Evolutionary conservation across 2,888 invertebrate species (phyloP).

Genomic region (Melanargia galathea): DNA sequence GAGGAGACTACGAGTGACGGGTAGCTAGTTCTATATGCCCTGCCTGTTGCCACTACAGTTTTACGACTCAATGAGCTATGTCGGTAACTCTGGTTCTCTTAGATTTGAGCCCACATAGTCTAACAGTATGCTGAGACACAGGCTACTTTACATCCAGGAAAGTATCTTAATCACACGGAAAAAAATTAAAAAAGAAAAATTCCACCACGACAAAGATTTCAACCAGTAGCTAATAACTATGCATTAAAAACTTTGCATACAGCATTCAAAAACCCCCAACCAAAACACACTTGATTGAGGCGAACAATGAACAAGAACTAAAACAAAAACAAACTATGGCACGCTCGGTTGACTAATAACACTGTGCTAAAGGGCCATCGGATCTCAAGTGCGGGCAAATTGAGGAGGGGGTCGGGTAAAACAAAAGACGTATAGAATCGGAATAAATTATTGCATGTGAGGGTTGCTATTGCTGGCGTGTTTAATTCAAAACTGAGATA

Average conservation of each 20-base stretch:
- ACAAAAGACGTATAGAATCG: conserved; percentile 54
- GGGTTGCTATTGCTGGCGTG: conserved; percentile 51
- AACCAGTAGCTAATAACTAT: conserved; percentile 13
- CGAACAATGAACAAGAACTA: conserved; percentile 49
- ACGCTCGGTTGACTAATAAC: conserved; percentile 66
- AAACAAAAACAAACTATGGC: conserved; percentile 55
- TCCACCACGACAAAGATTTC: background rate
- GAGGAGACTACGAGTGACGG: no score
- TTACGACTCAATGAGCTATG: no score
- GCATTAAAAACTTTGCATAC: conserved; percentile 21
- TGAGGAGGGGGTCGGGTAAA: conserved; percentile 36
- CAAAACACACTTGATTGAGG: conserved; percentile 43
- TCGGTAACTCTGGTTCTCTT: no score
- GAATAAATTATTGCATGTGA: conserved; percentile 70
- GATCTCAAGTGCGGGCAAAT: conserved; percentile 57
- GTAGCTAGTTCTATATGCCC: no score
- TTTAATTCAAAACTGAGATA: background rate
- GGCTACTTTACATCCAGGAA: no score
- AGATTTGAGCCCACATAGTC: no score
- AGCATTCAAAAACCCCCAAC: conserved; percentile 36
- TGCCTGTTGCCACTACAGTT: no score
- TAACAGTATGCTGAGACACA: no score
- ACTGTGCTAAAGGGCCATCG: conserved; percentile 68
- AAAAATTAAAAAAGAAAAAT: background rate
- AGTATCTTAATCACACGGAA: no score